phyloP scores from a whole-genome alignment of 2,113 vertebrate species.

The Gobiocypris rarus region DNA sequence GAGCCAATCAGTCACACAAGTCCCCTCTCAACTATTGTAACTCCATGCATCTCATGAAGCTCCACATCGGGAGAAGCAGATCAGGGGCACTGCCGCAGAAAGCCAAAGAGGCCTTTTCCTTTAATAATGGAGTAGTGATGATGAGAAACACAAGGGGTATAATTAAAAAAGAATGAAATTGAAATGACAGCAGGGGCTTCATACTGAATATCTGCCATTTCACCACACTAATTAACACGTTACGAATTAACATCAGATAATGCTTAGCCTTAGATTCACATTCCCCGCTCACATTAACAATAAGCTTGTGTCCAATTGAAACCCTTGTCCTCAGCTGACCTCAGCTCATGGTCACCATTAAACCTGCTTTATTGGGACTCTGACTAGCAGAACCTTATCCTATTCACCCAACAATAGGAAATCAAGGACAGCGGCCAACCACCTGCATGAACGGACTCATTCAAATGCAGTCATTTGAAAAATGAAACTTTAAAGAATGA shows the following conservation, averaged over 20 bases:
- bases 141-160: conserved; percentile 6
- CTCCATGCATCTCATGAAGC: not conserved
- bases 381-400: not conserved
- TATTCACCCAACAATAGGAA: not conserved
- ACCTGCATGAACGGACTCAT: not conserved
- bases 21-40: conserved; percentile 21
- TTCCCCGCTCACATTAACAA: not conserved
- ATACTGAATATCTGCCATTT: not conserved
- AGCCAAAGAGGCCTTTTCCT: conserved; percentile 1
- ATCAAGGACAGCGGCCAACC: not conserved
- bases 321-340: too few species aligned
- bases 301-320: not conserved
- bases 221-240: not conserved
- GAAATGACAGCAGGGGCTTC: conserved; percentile 32
- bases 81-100: conserved; percentile 23
- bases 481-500: not conserved
- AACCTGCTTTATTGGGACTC: not conserved
- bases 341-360: not conserved
- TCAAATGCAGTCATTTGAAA: not conserved
- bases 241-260: not conserved
- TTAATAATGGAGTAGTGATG: conserved; percentile 36
- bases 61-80: conserved; percentile 16
- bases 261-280: not conserved
- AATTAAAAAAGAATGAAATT: conserved; percentile 46
- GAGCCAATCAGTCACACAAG: conserved; percentile 8